Evolutionary conservation across 92 coral and sea anemone species (phyloP).

Genomic region (Phenganax stokvisi): DNA sequence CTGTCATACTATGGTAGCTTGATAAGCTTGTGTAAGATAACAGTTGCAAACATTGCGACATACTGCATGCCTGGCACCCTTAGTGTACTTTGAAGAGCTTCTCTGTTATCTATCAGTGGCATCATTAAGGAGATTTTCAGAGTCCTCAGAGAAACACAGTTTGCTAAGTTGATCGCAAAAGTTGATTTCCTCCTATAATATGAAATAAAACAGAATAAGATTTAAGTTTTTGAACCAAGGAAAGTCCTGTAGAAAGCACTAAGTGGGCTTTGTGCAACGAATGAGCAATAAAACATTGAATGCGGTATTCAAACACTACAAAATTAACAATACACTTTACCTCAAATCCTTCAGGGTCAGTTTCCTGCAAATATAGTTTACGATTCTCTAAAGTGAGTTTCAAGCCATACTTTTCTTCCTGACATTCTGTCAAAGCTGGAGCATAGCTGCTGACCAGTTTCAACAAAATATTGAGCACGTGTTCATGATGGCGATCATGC

Average conservation of each 20-base stretch:
- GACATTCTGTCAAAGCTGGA: constrained; percentile 58
- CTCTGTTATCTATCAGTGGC: not conserved
- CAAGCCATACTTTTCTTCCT: constrained; percentile 57
- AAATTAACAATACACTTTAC: constrained; percentile 32
- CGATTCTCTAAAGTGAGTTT: constrained; percentile 47
- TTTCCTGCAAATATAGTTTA: constrained; percentile 41
- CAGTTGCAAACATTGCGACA: no score
- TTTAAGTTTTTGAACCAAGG: no score
- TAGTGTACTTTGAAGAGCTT: no score
- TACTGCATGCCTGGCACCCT: no score
- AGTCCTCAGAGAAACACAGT: constrained; percentile 37
- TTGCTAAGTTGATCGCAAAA: constrained; percentile 18
- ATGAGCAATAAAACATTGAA: no score
- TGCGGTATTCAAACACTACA: not conserved
- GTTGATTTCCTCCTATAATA: constrained; percentile 54
- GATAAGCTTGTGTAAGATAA: no score
- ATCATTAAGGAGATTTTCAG: not conserved
- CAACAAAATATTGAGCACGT: constrained; percentile 51
- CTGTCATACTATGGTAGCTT: no score
- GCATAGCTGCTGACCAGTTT: constrained; percentile 52
- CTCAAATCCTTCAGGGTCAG: constrained; percentile 60
- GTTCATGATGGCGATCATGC: constrained; percentile 62
- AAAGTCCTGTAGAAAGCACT: no score
- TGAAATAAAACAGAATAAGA: not conserved
- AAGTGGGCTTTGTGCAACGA: no score